Conservation (phyloP, 2,113 vertebrate species). For the Scolopax mira region DNA sequence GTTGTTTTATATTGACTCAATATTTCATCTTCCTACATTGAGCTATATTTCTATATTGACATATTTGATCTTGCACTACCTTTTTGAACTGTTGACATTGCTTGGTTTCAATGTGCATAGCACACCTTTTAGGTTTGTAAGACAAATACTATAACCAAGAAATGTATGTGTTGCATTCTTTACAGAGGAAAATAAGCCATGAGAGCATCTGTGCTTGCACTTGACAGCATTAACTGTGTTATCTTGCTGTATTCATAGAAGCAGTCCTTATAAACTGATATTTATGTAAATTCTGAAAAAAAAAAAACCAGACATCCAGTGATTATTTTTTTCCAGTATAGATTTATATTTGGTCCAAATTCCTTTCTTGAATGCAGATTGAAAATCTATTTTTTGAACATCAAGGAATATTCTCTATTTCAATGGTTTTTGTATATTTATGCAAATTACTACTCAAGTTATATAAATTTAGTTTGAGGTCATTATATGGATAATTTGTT, state of each 20-base stretch:
- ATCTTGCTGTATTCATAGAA: not conserved
- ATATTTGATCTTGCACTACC: not conserved
- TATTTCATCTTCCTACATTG: not conserved
- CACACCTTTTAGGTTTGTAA: not conserved
- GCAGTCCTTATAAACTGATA: not conserved
- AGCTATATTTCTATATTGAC: not conserved
- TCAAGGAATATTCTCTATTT: not conserved
- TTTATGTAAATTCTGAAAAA: not conserved
- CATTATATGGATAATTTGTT: conserved; percentile 79
- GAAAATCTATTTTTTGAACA: not conserved
- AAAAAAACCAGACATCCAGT: not conserved
- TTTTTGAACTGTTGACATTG: not conserved
- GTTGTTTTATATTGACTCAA: not conserved
- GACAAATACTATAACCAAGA: not conserved
- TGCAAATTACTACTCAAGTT: conserved; percentile 60
- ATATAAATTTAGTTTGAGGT: conserved; percentile 74
- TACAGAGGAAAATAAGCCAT: not conserved
- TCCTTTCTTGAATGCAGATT: not conserved
- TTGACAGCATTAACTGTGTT: not conserved
- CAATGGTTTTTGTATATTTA: conserved; percentile 30
- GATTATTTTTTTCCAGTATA: conserved; percentile 16
- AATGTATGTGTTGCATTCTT: not conserved
- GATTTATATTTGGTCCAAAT: not conserved
- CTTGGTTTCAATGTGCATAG: not conserved
- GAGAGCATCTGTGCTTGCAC: not conserved